Conservation (phyloP, 2,888 invertebrate genomes). For the Melieria omissa region DNA sequence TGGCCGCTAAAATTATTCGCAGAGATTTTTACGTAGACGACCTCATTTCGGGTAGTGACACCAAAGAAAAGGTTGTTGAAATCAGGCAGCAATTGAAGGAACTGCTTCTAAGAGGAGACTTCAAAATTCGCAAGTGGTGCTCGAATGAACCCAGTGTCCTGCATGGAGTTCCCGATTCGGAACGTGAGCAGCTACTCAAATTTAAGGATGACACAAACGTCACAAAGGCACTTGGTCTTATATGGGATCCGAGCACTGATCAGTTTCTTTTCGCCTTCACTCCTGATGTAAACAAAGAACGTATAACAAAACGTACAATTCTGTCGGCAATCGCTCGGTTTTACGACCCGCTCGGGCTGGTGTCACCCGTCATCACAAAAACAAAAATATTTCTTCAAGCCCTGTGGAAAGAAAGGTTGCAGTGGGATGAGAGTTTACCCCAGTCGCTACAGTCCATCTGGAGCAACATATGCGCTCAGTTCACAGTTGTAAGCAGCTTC, state of each 20-base stretch:
- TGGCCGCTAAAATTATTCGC: constrained; percentile 2
- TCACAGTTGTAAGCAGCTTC: neutral
- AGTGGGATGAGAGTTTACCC: constrained; percentile 36
- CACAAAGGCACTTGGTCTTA: neutral
- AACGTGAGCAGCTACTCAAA: constrained; percentile 1
- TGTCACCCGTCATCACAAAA: neutral
- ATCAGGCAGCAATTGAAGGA: neutral
- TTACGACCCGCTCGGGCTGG: constrained; percentile 2
- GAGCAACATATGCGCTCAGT: constrained; percentile 9
- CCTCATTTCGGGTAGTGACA: neutral
- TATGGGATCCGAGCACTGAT: neutral
- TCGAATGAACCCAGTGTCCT: constrained; percentile 9
- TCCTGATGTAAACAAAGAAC: neutral
- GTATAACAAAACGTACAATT: neutral
- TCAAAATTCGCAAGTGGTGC: constrained; percentile 11
- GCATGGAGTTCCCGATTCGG: neutral
- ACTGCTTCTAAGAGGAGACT: neutral
- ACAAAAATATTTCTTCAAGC: constrained; percentile 36
- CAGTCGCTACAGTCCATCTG: constrained; percentile 26
- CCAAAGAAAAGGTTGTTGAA: neutral
- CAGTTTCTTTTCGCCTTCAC: neutral
- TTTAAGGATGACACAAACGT: neutral
- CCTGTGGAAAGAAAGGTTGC: constrained; percentile 34
- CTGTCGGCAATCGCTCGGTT: constrained; percentile 3
- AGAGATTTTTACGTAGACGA: neutral